Percentiles rank a stretch among this genome's conserved stretches.
phyloP scores from a whole-genome alignment of 2,888 invertebrate species.

The Agrochola circellaris region DNA sequence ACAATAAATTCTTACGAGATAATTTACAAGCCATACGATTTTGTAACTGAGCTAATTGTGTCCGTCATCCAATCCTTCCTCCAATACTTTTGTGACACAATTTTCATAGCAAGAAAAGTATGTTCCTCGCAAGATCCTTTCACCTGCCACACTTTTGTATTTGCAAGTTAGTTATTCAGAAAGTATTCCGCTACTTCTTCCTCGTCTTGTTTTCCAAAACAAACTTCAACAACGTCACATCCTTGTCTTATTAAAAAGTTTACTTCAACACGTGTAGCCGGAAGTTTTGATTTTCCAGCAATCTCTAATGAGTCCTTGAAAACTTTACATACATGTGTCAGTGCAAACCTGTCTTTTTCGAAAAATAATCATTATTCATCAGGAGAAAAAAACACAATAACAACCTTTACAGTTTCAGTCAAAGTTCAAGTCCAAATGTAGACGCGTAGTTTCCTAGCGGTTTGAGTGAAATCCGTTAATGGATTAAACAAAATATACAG shows the following conservation, averaged over 20 bases:
- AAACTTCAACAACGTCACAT: constrained; percentile 9
- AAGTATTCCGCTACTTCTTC: constrained; percentile 5
- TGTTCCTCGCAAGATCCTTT: background rate
- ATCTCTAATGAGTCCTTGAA: constrained; percentile 4
- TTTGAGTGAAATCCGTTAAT: too few species aligned
- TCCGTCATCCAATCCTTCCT: too few species aligned
- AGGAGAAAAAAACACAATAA: background rate
- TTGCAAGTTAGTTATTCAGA: constrained; percentile 3
- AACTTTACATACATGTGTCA: background rate
- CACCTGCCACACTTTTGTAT: background rate
- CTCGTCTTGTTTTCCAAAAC: constrained; percentile 2
- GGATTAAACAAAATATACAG: too few species aligned
- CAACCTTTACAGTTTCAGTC: background rate
- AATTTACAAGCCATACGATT: background rate
- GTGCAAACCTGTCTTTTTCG: background rate
- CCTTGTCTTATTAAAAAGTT: constrained; percentile 30
- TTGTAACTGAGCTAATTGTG: background rate
- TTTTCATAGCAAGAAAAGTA: background rate
- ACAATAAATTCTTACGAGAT: background rate
- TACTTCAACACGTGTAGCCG: constrained; percentile 1
- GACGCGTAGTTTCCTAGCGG: background rate
- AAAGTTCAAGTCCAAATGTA: background rate
- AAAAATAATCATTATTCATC: background rate
- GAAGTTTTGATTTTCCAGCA: constrained; percentile 10
- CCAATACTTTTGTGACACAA: too few species aligned